Evolutionary conservation across 2,797 vertebrate genomes (phyloP).

Genomic region (Iguana delicatissima): DNA sequence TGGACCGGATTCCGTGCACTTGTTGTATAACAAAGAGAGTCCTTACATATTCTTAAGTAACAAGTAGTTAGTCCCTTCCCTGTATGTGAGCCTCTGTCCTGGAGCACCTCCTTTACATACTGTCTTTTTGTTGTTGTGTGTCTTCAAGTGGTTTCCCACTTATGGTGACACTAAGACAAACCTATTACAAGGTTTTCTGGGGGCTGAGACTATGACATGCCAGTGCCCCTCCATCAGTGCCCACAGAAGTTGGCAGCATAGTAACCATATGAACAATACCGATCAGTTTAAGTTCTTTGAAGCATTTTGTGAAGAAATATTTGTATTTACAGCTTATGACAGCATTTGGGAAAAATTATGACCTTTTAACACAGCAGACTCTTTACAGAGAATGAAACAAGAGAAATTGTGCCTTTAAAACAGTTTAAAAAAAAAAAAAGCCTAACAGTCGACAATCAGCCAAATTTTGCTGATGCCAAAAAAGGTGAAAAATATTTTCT

Average conservation of each 20-base stretch:
- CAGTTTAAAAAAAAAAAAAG: background rate
- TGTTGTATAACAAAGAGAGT: background rate
- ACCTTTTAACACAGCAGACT: background rate
- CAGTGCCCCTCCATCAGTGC: background rate
- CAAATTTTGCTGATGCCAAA: slow-evolving; percentile 7
- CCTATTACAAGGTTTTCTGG: too few species aligned
- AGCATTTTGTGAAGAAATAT: background rate
- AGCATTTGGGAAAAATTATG: background rate
- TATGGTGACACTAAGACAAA: too few species aligned
- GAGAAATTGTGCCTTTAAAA: background rate
- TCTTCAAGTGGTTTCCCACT: too few species aligned
- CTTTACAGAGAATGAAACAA: background rate
- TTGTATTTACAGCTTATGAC: background rate
- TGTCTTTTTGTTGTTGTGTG: background rate
- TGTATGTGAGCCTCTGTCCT: too few species aligned
- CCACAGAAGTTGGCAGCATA: background rate
- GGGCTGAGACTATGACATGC: too few species aligned
- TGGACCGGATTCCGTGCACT: background rate
- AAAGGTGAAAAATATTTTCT: slow-evolving; percentile 23
- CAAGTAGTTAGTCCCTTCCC: too few species aligned
- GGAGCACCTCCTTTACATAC: background rate
- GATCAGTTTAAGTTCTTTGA: background rate
- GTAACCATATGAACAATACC: background rate
- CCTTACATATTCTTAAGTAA: too few species aligned
- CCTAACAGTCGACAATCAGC: background rate